phyloP scores from a whole-genome alignment of 1,140 invertebrate species.

The Homarus americanus region DNA sequence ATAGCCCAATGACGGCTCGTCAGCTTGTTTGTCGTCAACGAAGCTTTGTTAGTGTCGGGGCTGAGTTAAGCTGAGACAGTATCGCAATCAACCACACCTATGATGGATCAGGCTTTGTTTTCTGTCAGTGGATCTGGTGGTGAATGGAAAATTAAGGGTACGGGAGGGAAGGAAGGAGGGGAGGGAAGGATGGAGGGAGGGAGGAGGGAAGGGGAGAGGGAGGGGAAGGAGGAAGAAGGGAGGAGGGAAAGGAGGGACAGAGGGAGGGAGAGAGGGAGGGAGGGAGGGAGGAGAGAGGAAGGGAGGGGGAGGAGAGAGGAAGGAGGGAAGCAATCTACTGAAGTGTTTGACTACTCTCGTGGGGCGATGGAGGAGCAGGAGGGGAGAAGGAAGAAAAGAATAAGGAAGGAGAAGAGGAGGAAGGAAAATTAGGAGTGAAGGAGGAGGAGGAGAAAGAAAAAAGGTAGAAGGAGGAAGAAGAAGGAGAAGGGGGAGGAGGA shows the following conservation, averaged over 20 bases:
- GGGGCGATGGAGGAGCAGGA: no score
- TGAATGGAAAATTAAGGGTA: slow-evolving; percentile 38
- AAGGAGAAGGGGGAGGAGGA: no score
- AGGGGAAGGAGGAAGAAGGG: background rate
- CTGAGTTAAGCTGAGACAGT: slow-evolving; percentile 56
- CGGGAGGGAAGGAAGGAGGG: background rate
- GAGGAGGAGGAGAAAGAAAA: background rate
- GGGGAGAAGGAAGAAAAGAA: background rate
- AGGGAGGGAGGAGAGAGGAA: background rate
- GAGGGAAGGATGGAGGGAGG: background rate
- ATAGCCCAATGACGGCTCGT: slow-evolving; percentile 60
- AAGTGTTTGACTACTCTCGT: no score
- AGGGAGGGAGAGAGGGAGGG: slow-evolving; percentile 7
- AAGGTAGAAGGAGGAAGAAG: no score
- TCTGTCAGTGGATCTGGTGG: slow-evolving; percentile 37
- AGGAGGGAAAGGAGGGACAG: background rate
- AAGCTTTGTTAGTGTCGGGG: slow-evolving; percentile 60
- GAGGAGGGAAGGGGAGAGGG: background rate
- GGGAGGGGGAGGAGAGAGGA: background rate
- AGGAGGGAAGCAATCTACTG: background rate
- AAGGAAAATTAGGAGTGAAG: background rate
- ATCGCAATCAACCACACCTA: slow-evolving; percentile 63
- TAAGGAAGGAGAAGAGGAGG: background rate
- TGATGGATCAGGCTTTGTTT: slow-evolving; percentile 61
- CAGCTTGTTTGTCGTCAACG: slow-evolving; percentile 66